A percentile compares a stretch with the other conserved stretches of the same genome.
Evolutionary conservation across 2,113 vertebrate genomes (phyloP).

Genomic region (Bujurquina vittata): DNA sequence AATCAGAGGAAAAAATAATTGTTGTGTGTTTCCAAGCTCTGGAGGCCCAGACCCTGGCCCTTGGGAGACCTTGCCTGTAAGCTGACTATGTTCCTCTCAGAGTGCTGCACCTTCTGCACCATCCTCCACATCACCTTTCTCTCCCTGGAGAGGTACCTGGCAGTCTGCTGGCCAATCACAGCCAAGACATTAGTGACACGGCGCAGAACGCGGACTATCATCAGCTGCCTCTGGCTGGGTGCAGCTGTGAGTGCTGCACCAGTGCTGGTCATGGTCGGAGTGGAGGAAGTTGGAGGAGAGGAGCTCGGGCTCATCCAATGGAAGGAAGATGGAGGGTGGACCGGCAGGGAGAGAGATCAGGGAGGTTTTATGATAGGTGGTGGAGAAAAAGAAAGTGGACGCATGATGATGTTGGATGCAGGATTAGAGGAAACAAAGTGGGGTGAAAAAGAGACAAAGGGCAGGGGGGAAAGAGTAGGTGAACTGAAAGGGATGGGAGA

Average conservation of each 20-base stretch:
- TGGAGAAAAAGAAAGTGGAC: constrained; percentile 28
- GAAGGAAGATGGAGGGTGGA: constrained; percentile 53
- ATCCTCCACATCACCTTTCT: constrained; percentile 85
- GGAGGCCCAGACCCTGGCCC: constrained; percentile 79
- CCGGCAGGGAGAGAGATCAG: constrained; percentile 40
- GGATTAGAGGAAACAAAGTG: background rate
- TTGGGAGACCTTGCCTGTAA: constrained; percentile 79
- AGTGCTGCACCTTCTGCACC: constrained; percentile 84
- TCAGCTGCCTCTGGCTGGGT: constrained; percentile 77
- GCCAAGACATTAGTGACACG: constrained; percentile 79
- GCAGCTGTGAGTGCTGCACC: constrained; percentile 77
- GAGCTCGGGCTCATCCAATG: constrained; percentile 40
- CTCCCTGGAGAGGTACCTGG: constrained; percentile 82
- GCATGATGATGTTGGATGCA: background rate
- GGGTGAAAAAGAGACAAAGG: constrained; percentile 12
- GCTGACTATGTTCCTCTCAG: constrained; percentile 80
- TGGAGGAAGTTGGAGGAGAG: constrained; percentile 72
- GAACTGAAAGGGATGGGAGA: constrained; percentile 6
- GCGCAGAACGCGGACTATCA: constrained; percentile 72
- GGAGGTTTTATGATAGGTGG: constrained; percentile 9
- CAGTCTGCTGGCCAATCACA: constrained; percentile 80
- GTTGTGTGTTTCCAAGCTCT: constrained; percentile 64
- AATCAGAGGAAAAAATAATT: background rate
- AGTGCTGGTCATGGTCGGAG: constrained; percentile 77
- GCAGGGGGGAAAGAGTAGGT: background rate